These are phyloP conservation scores for Halcyon leucocephala DNA, from an alignment of 2,797 vertebrate species.

Conservation along the genomic window DNA sequence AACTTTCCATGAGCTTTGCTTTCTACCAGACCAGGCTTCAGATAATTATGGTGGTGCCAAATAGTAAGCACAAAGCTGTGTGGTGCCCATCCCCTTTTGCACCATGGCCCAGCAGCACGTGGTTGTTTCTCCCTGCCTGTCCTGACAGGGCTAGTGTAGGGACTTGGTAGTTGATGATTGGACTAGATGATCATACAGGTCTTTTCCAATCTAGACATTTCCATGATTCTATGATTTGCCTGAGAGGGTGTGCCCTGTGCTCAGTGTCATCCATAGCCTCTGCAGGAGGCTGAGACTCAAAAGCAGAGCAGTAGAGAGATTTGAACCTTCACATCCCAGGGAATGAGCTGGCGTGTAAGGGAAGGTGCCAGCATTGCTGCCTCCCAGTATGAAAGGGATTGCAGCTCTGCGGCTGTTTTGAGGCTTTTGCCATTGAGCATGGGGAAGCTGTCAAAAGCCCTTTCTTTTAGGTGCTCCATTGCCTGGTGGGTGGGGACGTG, in stretches of 20 bases:
- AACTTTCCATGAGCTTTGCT: neutral
- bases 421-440: neutral
- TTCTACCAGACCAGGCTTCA: neutral
- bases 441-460: neutral
- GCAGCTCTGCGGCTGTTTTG: neutral
- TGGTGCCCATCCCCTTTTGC: neutral
- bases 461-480: neutral
- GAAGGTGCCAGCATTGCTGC: neutral
- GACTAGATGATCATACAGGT: no score
- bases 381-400: neutral
- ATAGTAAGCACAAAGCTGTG: fast-evolving
- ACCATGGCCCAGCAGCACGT: neutral
- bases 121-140: neutral
- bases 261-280: neutral
- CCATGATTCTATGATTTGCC: no score
- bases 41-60: neutral
- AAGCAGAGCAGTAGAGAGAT: neutral
- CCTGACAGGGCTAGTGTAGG: neutral
- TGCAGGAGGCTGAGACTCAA: neutral
- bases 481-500: neutral
- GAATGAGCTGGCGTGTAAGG: neutral
- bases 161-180: neutral
- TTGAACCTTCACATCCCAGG: neutral
- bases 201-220: no score
- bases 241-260: neutral